phyloP scores from a whole-genome alignment of 2,797 vertebrate species.

The Spondyliosoma cantharus region DNA sequence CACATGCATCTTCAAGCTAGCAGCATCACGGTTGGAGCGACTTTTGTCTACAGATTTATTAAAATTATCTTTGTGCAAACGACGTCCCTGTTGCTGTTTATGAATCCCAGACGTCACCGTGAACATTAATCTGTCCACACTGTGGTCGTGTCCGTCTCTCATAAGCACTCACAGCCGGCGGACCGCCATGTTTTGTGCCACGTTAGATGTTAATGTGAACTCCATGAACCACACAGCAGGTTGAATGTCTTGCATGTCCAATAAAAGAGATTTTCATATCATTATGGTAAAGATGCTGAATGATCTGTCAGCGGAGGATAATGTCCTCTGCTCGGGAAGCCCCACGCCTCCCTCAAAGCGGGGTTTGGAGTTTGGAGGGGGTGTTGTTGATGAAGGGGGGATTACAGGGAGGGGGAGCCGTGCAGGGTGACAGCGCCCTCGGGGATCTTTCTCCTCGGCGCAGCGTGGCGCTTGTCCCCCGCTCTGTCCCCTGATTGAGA shows the following conservation, averaged over 20 bases:
- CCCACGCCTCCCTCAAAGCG: slow-evolving; percentile 1
- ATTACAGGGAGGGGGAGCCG: slow-evolving; percentile 25
- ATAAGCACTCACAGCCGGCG: no score
- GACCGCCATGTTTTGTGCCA: not conserved
- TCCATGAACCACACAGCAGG: slow-evolving; percentile 30
- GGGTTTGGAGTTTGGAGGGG: not conserved
- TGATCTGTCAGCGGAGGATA: slow-evolving; percentile 23
- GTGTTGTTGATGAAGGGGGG: slow-evolving; percentile 9
- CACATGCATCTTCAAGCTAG: no score
- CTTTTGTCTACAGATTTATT: no score
- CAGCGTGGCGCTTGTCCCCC: slow-evolving; percentile 41
- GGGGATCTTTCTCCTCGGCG: slow-evolving; percentile 52
- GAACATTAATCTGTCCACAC: no score
- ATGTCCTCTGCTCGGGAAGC: slow-evolving; percentile 6
- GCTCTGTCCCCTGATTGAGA: slow-evolving; percentile 38
- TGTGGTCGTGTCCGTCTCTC: not conserved
- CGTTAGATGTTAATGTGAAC: slow-evolving; percentile 9
- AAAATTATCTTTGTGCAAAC: no score
- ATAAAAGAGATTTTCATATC: slow-evolving; percentile 53
- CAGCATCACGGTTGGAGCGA: no score
- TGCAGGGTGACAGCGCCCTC: slow-evolving; percentile 48
- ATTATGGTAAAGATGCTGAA: slow-evolving; percentile 31
- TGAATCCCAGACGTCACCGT: no score
- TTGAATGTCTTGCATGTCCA: slow-evolving; percentile 1
- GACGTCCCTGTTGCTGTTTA: no score